Evolutionary conservation across 1,140 invertebrate genomes (phyloP), one percentile per base, ranked within the genome.

Genomic region (Drosophila bocqueti): DNA sequence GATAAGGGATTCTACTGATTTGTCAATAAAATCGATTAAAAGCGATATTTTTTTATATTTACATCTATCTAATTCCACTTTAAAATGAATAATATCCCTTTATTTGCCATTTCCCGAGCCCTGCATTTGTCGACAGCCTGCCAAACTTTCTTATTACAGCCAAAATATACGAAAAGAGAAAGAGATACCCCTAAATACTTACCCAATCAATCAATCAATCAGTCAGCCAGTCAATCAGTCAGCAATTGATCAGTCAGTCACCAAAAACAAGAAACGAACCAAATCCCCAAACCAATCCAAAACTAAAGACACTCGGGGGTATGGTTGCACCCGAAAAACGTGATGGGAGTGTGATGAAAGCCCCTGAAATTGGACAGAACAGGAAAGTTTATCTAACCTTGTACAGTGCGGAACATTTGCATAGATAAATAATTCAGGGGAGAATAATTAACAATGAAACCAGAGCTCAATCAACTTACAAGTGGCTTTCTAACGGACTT

Each of bases 181-280:
- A 59, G 57, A 46, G 57, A 69, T 18, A 45, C 62, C 45, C 29
- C 47, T 45, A 50, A 66, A 76, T 63, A 75, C 54, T 52, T 54
- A 66, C 45, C 55, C 62, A 84, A 38, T 62, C 78, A 82, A 36
- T 61, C 77, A 72, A n/a, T 45, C 42, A 40, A 4, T 18, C 42
- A 45, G 54, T 42, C 80, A 72, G 55, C 55, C 74, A 81, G 45
- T 58, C 79, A 73, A 60, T 68, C 67, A 65, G 58, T 75, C 82
- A 67, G 76, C 79, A 73, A 69, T 75, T 75, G 69, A 63, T 75
- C 82, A 67, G 76, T 79, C 82, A 79, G 79, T 79, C 83, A 87
- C 64, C 43, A 55, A 75, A 60, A 75, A 78, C 49, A 66, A 74
- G 49, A 55, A 76, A 83, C 60, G 15, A 79, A 86, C 42, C 66